phyloP scores from a whole-genome alignment of 2,113 vertebrate species.

The Aix galericulata region DNA sequence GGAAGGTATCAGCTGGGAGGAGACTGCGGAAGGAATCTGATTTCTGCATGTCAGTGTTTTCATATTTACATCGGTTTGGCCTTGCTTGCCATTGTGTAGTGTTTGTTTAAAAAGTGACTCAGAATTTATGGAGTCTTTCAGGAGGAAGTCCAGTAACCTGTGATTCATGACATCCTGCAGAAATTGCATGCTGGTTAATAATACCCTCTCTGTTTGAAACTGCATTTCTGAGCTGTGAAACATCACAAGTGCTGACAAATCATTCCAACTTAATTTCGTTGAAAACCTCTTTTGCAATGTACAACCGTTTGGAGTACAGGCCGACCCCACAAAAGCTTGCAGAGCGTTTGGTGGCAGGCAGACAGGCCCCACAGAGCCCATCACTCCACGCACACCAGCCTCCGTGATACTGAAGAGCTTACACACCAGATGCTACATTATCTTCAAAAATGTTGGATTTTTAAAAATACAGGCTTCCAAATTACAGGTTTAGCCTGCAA shows the following conservation, averaged over 20 bases:
- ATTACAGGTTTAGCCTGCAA: not conserved
- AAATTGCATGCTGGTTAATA: not conserved
- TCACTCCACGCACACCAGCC: not conserved
- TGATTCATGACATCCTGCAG: constrained; percentile 60
- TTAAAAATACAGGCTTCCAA: not conserved
- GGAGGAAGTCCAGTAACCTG: constrained; percentile 2
- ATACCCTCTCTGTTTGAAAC: not conserved
- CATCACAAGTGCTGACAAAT: not conserved
- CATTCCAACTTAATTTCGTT: not conserved
- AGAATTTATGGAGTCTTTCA: constrained; percentile 42
- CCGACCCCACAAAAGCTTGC: not conserved
- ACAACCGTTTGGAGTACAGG: not conserved
- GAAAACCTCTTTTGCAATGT: not conserved
- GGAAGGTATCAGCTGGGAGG: not conserved
- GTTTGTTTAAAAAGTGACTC: constrained; percentile 56
- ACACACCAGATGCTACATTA: not conserved
- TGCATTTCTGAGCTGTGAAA: constrained; percentile 7
- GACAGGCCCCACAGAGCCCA: not conserved
- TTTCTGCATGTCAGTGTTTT: not conserved
- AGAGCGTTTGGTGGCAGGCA: not conserved
- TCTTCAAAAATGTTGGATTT: not conserved
- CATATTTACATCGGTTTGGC: constrained; percentile 11
- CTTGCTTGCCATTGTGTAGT: constrained; percentile 5
- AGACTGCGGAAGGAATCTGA: not conserved
- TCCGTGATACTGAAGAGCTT: not conserved